These are phyloP conservation scores for Mesorhabditis belari DNA, from an alignment of 2,888 invertebrate species.

Conservation along the genomic window DNA sequence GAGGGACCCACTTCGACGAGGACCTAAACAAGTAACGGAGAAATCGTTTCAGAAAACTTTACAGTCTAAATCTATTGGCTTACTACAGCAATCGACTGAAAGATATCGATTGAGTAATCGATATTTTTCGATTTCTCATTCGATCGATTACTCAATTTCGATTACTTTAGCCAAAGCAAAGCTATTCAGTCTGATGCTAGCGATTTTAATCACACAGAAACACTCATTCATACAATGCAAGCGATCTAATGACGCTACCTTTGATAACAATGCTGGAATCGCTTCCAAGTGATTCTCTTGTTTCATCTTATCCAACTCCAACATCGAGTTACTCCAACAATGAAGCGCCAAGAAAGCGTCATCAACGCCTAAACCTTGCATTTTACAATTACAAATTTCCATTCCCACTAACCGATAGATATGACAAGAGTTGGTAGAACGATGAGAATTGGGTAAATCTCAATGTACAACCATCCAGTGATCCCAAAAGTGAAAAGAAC, in stretches of 20 bases:
- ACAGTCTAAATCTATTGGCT: neutral
- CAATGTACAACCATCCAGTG: constrained; percentile 4
- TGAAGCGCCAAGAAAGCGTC: constrained; percentile 21
- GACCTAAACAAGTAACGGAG: neutral
- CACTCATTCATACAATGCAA: no score
- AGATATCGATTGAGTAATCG: no score
- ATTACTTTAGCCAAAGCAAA: no score
- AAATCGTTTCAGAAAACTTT: neutral
- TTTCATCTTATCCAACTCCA: neutral
- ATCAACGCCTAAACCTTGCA: constrained; percentile 14
- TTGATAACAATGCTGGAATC: no score
- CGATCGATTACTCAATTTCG: no score
- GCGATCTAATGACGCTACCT: no score
- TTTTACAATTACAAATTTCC: neutral
- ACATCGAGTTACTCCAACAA: constrained; percentile 11
- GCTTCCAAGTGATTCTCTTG: neutral
- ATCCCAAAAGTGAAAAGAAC: constrained; percentile 17
- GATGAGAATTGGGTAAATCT: constrained; percentile 18
- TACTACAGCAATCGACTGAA: no score
- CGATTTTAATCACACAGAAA: no score
- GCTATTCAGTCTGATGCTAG: no score
- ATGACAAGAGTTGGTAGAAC: constrained; percentile 18
- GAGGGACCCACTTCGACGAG: constrained; percentile 17
- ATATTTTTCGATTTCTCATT: no score
- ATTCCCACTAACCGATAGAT: constrained; percentile 14